Evolutionary conservation across 2,113 vertebrate species (phyloP).

Genomic region (Ciconia boyciana): DNA sequence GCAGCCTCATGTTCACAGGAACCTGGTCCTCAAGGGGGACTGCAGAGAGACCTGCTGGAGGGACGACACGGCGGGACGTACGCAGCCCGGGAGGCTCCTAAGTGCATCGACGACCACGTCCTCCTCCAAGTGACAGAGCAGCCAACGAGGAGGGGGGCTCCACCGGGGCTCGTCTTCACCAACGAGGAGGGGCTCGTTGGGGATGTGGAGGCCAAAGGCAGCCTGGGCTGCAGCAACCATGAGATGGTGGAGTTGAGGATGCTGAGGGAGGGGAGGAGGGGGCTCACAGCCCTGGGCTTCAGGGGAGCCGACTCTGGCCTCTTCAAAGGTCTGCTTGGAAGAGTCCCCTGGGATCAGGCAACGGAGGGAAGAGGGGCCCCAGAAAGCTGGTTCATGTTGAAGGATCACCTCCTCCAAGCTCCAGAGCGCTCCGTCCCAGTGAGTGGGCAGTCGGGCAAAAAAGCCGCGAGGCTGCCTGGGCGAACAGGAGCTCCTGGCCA

Average conservation of each 20-base stretch:
- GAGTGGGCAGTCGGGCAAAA: not conserved
- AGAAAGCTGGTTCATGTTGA: no score
- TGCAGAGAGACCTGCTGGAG: not conserved
- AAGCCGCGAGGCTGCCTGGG: no score
- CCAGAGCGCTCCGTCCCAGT: not conserved
- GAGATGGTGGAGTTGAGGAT: not conserved
- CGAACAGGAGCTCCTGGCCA: no score
- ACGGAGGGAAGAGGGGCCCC: no score
- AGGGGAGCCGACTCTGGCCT: no score
- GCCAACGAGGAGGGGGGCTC: not conserved
- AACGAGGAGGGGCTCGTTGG: no score
- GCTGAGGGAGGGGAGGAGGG: not conserved
- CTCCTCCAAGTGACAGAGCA: not conserved
- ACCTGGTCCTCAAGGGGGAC: not conserved
- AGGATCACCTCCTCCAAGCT: not conserved
- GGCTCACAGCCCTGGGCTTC: not conserved
- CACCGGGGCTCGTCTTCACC: not conserved
- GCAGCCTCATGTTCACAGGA: not conserved
- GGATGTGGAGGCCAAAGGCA: not conserved
- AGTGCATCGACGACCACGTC: not conserved
- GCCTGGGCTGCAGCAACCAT: not conserved
- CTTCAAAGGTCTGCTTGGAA: no score
- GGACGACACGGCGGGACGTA: not conserved
- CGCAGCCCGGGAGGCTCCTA: not conserved
- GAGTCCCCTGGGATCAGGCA: no score